Conservation (phyloP, 2,113 vertebrate species). For the Paedocypris sp. region DNA sequence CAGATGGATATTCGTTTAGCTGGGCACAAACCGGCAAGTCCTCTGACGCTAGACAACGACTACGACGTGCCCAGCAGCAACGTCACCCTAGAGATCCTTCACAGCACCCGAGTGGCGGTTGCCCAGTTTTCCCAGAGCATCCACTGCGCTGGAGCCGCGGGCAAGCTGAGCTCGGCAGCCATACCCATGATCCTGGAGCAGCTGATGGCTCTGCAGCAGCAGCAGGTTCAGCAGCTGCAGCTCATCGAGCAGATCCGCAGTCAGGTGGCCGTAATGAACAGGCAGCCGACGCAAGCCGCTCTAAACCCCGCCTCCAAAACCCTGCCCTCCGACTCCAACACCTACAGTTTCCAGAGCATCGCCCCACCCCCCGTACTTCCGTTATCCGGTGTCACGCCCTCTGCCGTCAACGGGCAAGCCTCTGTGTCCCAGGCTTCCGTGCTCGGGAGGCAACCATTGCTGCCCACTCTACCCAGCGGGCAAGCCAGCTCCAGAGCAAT, state of each 20-base stretch:
- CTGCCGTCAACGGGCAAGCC: conserved; percentile 55
- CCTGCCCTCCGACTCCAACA: conserved; percentile 48
- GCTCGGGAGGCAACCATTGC: conserved; percentile 59
- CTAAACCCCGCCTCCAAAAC: conserved; percentile 60
- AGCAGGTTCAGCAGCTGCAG: conserved; percentile 93
- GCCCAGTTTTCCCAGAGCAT: conserved; percentile 88
- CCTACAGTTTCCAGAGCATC: conserved; percentile 66
- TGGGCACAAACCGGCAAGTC: conserved; percentile 50
- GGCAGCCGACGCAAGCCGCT: conserved; percentile 62
- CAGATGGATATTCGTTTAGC: conserved; percentile 69
- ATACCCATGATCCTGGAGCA: conserved; percentile 92
- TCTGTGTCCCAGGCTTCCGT: conserved; percentile 48
- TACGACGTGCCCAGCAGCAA: conserved; percentile 85
- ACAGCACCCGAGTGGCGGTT: conserved; percentile 90
- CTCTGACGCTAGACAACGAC: conserved; percentile 49
- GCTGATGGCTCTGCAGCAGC: conserved; percentile 85
- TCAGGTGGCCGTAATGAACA: conserved; percentile 87
- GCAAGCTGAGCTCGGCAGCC: conserved; percentile 62
- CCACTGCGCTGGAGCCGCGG: conserved; percentile 41
- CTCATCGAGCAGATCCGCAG: conserved; percentile 95
- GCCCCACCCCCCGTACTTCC: conserved; percentile 62
- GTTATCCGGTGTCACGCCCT: conserved; percentile 64
- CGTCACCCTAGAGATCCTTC: conserved; percentile 90
- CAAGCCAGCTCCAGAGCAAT: conserved; percentile 55
- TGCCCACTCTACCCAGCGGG: conserved; percentile 59